Base-by-base conservation (phyloP, 2,113 vertebrate species). In the Epinephelus moara region DNA sequence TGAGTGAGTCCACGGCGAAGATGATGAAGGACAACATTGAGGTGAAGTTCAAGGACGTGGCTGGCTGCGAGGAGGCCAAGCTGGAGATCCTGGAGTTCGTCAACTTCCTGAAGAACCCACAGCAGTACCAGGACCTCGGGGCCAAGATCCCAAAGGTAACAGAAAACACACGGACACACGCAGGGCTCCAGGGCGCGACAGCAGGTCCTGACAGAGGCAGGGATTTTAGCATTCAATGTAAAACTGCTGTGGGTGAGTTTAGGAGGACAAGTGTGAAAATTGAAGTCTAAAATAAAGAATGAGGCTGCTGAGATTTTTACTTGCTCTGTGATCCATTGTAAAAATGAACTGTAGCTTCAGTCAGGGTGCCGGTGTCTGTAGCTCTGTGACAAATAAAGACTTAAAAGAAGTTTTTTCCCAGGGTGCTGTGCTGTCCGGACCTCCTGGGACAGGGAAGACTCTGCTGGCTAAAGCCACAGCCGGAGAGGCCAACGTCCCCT, bases 41-140 rank as follows among this genome's bases (percentile, higher is more conserved):
- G 4, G 94, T 99, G 61, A 99, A 98, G 91, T 99, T 99, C 90
- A 98, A 98, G 92, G 98, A 99, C 14, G 97, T 99, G 75, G 98
- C 98, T 2, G 98, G 98, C 88, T 99, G 98, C 17, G 98, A 99
- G 85, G 98, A 99, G 89, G 98, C 97, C 84, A 99, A 99, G 87
- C 91, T 99, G 85, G 98, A 99, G 88, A 99, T 99, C 91, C 97
- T 99, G 96, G 98, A 99, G 91, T 99, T 99, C n/a, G 98, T 99
- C 45, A 99, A 99, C 92, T 99, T 99, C 80, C 94, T 99, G 75
- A 98, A 98, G 95, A 98, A 99, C 88, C 98, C 98, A 40, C 97
- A 98, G 85, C 98, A 99, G 66, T 99, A 99, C 85, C 96, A 97
- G 90, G 97, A 98, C 92, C 94, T 99, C 17, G 98, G 98, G 88